phyloP scores from a whole-genome alignment of 2,888 invertebrate genomes.

The Brachylomia viminalis region DNA sequence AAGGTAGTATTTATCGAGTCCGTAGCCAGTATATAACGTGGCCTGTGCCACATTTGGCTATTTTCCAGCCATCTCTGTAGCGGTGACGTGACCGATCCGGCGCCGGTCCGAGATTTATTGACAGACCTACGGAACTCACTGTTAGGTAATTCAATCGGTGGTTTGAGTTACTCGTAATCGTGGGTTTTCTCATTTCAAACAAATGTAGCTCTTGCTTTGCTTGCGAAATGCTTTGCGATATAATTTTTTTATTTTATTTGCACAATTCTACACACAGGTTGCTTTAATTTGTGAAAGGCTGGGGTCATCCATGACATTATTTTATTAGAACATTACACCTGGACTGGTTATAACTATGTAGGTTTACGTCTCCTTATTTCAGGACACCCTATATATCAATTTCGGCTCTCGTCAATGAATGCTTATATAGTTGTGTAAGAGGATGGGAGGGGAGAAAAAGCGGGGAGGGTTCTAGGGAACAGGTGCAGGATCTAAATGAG shows the following conservation, averaged over 20 bases:
- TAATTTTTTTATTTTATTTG: not conserved
- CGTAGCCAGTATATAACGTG: conserved; percentile 57
- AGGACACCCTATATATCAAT: not conserved
- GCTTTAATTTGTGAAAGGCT: not conserved
- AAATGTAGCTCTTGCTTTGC: not conserved
- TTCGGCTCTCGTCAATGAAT: conserved; percentile 4
- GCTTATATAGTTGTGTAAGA: conserved; percentile 12
- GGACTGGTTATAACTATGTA: not conserved
- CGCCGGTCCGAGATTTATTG: conserved; percentile 44
- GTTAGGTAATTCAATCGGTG: conserved; percentile 33
- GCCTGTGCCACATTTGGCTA: conserved; percentile 63
- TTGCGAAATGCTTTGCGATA: conserved; percentile 13
- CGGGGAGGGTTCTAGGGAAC: conserved; percentile 12
- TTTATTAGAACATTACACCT: not conserved
- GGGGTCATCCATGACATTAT: not conserved
- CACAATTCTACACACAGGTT: not conserved
- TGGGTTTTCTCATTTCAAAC: conserved; percentile 3
- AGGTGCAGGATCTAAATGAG: conserved; percentile 33
- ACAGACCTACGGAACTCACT: conserved; percentile 61
- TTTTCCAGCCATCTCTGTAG: conserved; percentile 60
- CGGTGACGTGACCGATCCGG: conserved; percentile 50
- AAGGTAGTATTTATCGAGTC: conserved; percentile 61
- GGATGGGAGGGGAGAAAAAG: not conserved
- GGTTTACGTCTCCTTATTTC: not conserved
- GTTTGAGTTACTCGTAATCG: not conserved